Evolutionary conservation across 2,888 invertebrate genomes (phyloP), one percentile per base, ranked within the genome.

Genomic region (Aleiodes alternator): DNA sequence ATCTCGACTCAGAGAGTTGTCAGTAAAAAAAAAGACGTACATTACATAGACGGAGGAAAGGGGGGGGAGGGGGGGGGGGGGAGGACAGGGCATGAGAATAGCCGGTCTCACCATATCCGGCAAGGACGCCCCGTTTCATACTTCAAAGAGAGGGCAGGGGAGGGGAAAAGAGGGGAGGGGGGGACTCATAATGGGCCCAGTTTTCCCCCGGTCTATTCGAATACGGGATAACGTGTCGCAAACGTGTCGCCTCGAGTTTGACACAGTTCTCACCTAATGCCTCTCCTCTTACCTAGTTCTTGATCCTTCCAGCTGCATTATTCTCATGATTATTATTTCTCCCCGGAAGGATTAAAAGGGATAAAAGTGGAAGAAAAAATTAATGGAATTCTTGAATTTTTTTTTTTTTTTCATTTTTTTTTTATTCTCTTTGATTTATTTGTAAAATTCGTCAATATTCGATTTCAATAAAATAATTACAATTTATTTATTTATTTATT

Each of bases 31-130:
- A 56, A 31, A 43, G 38, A 55, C 12, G 11, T 38, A 34, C n/a
- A 34, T 11, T 34, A 23, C 23, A 23, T 23, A 23, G 23, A 23
- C 23, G 23, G 59, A 6, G 59, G 31, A n/a, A 4, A 14, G 38
- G n/a, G 34, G 6, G n/a, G 34, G 34, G 59, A 6, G 59, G 31
- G 29, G n/a, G 16, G 38, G 12, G 31, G 6, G 34, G 34, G 34
- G n/a, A n/a, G 8, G 43, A 43, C 38, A 48, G 64, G 64, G 57
- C 43, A 12, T 68, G 57, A 48, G 38, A 78, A 80, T 82, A 83
- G 82, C 80, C 77, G 61, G 85, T 85, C 85, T 85, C 79, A 78
- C 86, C 85, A 84, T 85, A 85, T 85, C 80, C 79, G 86, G 85
- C 86, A 86, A 86, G 86, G 86, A 82, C 86, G 84, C 76, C 43